Conservation (phyloP, 2,888 invertebrate genomes). For the Morpho deidamia region DNA sequence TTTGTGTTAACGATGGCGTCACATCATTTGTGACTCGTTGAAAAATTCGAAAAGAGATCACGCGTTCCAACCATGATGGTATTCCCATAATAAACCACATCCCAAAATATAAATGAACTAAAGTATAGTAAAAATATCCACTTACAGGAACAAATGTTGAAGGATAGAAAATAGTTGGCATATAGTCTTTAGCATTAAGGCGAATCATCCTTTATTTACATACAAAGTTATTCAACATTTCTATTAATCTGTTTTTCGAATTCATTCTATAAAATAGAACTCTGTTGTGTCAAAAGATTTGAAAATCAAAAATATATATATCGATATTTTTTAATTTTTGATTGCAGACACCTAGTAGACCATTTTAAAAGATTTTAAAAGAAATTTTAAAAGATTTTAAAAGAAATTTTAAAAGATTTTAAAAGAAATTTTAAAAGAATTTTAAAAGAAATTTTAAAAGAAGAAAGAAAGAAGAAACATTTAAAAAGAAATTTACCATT, state of each 20-base stretch:
- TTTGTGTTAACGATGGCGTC: slow-evolving; percentile 21
- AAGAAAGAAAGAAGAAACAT: too few species aligned
- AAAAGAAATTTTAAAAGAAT: too few species aligned
- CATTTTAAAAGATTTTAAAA: too few species aligned
- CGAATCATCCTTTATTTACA: background rate
- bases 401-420: too few species aligned
- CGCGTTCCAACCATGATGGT: slow-evolving; percentile 17
- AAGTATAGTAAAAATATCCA: slow-evolving; percentile 23
- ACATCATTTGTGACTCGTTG: slow-evolving; percentile 16
- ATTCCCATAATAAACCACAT: slow-evolving; percentile 15
- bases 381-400: too few species aligned
- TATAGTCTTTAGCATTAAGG: background rate
- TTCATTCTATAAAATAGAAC: background rate
- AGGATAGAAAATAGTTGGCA: slow-evolving; percentile 4
- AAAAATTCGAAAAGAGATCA: slow-evolving; percentile 19
- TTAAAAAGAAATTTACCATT: too few species aligned
- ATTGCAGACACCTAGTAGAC: background rate
- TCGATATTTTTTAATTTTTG: background rate
- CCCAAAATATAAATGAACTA: slow-evolving; percentile 23
- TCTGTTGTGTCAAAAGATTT: background rate
- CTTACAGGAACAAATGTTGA: slow-evolving; percentile 29
- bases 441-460: too few species aligned
- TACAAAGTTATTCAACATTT: background rate
- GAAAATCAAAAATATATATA: background rate
- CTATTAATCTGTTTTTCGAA: background rate